A percentile compares a stretch with the other conserved stretches of the same genome.
Conservation (phyloP, 2,113 vertebrate species). For the Apteryx owenii region DNA sequence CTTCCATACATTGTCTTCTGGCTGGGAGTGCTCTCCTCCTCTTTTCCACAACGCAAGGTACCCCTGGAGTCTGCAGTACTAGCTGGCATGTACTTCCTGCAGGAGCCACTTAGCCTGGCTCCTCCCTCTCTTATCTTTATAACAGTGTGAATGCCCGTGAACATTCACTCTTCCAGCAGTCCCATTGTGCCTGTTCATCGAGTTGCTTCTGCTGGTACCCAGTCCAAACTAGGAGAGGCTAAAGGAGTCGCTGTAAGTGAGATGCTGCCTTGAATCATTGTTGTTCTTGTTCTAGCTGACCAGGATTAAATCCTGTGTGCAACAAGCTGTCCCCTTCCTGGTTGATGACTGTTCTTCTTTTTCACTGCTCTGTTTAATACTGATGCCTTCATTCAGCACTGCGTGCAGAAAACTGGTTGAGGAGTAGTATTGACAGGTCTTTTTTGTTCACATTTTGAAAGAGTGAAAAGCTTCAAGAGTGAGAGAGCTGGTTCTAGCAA, state of each 20-base stretch:
- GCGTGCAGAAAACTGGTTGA: neutral
- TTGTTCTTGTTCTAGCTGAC: neutral
- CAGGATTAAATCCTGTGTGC: neutral
- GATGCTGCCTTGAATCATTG: neutral
- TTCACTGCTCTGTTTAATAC: no score
- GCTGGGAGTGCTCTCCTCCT: neutral
- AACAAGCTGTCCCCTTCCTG: neutral
- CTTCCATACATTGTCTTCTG: neutral
- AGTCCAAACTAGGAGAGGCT: neutral
- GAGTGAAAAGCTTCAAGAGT: neutral
- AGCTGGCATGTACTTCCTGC: neutral
- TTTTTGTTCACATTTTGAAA: neutral
- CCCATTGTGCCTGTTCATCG: neutral
- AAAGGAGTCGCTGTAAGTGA: constrained; percentile 6
- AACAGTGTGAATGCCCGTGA: fast-evolving
- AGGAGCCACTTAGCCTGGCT: constrained; percentile 14
- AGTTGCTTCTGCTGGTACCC: neutral
- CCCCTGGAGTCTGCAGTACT: neutral
- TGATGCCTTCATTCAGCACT: neutral
- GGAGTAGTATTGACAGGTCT: neutral
- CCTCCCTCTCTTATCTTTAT: constrained; percentile 23
- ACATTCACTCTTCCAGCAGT: neutral
- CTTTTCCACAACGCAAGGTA: neutral
- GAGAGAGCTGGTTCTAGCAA: neutral
- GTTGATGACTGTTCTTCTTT: neutral